A percentile compares a stretch with the other conserved stretches of the same genome.
These are phyloP conservation scores for Drosophila kikkawai DNA, from an alignment of 1,140 invertebrate species.

Conservation along the genomic window DNA sequence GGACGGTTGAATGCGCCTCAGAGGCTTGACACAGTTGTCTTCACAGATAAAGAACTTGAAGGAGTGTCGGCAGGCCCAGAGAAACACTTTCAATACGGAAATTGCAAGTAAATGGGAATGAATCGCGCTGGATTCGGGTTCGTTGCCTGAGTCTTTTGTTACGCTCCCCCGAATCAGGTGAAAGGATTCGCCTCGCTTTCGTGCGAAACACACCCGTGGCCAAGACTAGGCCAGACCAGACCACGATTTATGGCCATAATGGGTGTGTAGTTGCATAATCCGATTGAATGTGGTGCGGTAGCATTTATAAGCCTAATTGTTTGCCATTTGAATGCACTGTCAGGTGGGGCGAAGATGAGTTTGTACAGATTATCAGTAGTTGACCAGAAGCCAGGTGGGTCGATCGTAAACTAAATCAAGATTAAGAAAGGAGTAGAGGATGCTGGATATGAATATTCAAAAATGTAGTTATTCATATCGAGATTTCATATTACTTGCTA, in stretches of 20 bases:
- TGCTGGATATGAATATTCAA: too few species aligned
- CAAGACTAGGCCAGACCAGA: conserved; percentile 37
- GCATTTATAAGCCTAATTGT: conserved; percentile 64
- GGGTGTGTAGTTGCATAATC: conserved; percentile 60
- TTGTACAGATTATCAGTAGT: conserved; percentile 12
- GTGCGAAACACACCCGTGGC: conserved; percentile 61
- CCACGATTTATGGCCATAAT: conserved; percentile 63
- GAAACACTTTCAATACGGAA: conserved; percentile 68
- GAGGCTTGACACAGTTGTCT: conserved; percentile 56
- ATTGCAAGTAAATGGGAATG: conserved; percentile 33
- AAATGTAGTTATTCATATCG: too few species aligned
- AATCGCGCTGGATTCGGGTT: conserved; percentile 48
- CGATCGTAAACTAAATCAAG: conserved; percentile 9
- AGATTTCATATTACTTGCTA: too few species aligned
- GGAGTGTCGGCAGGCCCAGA: conserved; percentile 46
- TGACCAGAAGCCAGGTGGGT: conserved; percentile 14
- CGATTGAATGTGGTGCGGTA: conserved; percentile 61
- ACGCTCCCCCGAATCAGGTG: conserved; percentile 53
- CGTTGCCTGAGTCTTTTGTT: conserved; percentile 83
- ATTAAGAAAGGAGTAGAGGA: too few species aligned
- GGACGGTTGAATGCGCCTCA: conserved; percentile 23
- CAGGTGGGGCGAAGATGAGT: conserved; percentile 31
- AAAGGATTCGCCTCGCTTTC: conserved; percentile 62
- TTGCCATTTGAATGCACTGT: conserved; percentile 67
- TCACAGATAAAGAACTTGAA: conserved; percentile 63